Evolutionary conservation across 2,797 vertebrate species (phyloP), one percentile per base, ranked within the genome.

Genomic region (Chromobotia macracanthus): DNA sequence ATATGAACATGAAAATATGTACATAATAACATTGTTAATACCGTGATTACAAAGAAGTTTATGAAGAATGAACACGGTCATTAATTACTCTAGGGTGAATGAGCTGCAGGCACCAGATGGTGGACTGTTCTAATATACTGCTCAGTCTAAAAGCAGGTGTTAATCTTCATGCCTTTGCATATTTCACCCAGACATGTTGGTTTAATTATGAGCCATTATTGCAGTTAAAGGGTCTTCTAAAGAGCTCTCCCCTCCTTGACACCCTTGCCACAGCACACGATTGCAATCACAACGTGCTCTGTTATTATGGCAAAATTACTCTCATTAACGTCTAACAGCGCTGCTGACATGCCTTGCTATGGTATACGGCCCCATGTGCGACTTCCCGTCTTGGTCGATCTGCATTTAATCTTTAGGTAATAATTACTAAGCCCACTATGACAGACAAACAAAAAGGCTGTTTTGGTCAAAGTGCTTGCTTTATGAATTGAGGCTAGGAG

Each of bases 121-220:
- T 41, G 13, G 79, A 56, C 73, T 85, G 71, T 85, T 83, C 71
- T 76, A 81, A 80, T 80, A 81, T 75, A 76, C 61, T 18, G 35
- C 80, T 80, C 72, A 44, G 56, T 75, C 73, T 78, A 72, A 83
- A 84, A 67, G 80, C 78, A 78, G 72, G 56, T 83, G 79, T 79
- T 81, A 83, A 83, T 83, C 72, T 79, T 79, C 81, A 83, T 81
- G 79, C 75, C 68, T 79, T 44, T 79, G 81, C 72, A 75, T 78
- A 83, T 70, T 72, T 75, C 72, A 76, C 63, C 44, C 38, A 79
- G 81, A 79, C 73, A 63, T 85, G 75, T 83, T 81, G 72, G 78
- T 72, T 81, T 81, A 83, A 85, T 78, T 80, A 82, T 82, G 70
- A 84, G 72, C 65, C 80, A 84, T 84, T 82, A 80, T 84, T 77